phyloP scores from a whole-genome alignment of 2,113 vertebrate genomes.

The Tringa solitaria region DNA sequence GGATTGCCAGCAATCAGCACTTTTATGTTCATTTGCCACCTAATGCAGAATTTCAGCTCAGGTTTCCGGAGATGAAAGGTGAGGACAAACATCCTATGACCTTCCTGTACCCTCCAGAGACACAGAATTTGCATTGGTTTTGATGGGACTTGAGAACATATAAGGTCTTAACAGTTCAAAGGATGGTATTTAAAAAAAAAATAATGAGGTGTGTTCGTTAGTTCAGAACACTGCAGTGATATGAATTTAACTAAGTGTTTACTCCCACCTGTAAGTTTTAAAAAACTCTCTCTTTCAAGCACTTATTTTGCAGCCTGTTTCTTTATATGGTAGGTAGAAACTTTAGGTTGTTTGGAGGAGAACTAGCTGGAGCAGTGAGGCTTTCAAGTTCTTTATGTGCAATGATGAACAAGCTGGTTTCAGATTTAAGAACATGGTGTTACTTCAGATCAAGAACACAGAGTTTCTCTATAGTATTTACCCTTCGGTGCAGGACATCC shows the following conservation, averaged over 20 bases:
- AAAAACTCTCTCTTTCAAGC: neutral
- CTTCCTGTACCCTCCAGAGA: neutral
- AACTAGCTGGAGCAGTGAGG: neutral
- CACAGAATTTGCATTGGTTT: neutral
- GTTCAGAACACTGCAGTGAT: neutral
- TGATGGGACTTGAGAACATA: neutral
- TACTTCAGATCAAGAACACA: neutral
- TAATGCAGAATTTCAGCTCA: neutral
- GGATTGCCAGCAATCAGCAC: neutral
- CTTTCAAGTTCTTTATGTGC: neutral
- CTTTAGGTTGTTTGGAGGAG: neutral
- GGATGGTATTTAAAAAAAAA: neutral
- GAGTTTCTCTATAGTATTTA: neutral
- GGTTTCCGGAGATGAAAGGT: neutral
- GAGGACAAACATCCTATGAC: neutral
- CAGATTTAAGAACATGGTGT: neutral
- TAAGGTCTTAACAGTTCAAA: neutral
- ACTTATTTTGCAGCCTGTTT: neutral
- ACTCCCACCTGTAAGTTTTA: neutral
- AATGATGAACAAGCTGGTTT: neutral
- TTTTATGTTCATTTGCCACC: neutral
- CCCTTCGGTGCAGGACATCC: neutral
- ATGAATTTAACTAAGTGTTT: neutral
- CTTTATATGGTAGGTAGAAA: neutral
- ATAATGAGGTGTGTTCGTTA: neutral